phyloP scores from a whole-genome alignment of 1,140 invertebrate species.

The Micrasema minimum region DNA sequence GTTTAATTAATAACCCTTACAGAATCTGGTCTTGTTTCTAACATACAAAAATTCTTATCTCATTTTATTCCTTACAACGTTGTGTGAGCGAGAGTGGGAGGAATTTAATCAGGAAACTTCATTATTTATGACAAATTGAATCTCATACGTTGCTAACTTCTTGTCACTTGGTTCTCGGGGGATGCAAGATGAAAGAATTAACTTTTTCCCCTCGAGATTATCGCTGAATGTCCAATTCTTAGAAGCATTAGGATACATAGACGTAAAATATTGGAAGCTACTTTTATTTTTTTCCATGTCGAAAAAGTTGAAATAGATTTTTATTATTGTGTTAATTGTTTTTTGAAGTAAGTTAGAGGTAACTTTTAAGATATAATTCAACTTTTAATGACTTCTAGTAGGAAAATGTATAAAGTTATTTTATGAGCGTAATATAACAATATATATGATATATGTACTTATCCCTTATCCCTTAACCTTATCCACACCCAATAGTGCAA shows the following conservation, averaged over 20 bases:
- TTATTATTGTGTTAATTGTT: no score
- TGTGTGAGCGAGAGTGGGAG: background rate
- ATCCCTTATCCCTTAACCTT: no score
- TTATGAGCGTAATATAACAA: no score
- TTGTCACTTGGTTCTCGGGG: background rate
- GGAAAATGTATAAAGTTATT: no score
- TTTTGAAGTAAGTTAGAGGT: no score
- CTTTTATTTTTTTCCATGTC: no score
- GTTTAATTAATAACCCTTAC: background rate
- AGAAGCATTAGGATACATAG: background rate
- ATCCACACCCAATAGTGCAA: no score
- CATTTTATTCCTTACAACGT: background rate
- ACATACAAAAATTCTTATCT: background rate
- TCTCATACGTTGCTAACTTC: conserved; percentile 18
- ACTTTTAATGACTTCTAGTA: no score
- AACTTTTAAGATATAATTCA: no score
- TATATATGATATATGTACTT: no score
- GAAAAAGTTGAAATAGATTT: no score
- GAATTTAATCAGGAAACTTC: conserved; percentile 22
- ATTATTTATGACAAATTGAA: conserved; percentile 32
- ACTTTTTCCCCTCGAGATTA: conserved; percentile 17
- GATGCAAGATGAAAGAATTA: conserved; percentile 30
- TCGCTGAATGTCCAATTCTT: background rate
- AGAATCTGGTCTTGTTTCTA: background rate
- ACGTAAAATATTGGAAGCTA: no score